Percentiles rank a stretch among this genome's conserved stretches.
phyloP scores from a whole-genome alignment of 2,113 vertebrate genomes.

The Piprites chloris region DNA sequence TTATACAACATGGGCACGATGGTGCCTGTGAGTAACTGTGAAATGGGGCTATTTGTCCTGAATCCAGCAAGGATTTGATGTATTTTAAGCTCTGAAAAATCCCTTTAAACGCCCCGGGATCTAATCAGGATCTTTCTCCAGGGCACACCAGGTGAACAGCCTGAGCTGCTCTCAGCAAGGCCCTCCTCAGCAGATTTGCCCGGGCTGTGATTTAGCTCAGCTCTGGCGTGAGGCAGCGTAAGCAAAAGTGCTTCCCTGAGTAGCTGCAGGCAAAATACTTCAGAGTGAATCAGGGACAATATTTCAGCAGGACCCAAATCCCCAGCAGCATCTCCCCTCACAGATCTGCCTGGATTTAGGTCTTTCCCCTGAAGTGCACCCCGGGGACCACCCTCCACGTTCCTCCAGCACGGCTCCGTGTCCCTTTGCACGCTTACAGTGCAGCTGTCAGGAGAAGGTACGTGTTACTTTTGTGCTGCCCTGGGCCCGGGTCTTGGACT shows the following conservation, averaged over 20 bases:
- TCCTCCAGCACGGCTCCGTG: accelerated
- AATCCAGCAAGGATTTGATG: not conserved
- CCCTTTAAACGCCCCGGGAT: not conserved
- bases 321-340: not conserved
- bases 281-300: not conserved
- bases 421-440: too few relatives aligned
- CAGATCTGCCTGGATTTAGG: not conserved
- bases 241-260: not conserved
- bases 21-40: not conserved
- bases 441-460: accelerated
- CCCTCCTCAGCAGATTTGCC: not conserved
- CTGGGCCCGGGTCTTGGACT: accelerated
- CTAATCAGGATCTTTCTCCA: not conserved
- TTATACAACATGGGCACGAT: accelerated
- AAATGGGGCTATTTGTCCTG: not conserved
- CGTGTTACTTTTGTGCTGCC: not conserved
- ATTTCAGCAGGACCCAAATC: not conserved
- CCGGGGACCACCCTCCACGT: too few relatives aligned
- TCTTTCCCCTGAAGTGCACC: not conserved
- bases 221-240: not conserved
- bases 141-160: not conserved
- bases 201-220: not conserved
- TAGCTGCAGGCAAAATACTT: not conserved
- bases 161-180: not conserved
- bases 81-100: not conserved